Conservation (phyloP, 2,113 vertebrate species). For the Noturus placidus region DNA sequence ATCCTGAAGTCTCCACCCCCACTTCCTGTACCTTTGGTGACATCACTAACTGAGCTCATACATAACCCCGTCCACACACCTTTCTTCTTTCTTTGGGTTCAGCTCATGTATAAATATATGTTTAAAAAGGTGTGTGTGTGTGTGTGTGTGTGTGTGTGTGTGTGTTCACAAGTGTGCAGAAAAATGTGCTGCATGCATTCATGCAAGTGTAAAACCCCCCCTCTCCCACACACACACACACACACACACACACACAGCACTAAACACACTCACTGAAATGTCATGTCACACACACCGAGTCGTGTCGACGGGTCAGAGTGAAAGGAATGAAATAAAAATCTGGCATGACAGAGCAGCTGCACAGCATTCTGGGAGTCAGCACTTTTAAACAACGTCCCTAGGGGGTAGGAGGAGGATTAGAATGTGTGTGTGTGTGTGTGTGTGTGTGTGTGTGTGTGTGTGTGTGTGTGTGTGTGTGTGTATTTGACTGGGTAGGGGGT, state of each 20-base stretch:
- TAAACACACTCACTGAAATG: not conserved
- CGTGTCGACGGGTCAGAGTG: not conserved
- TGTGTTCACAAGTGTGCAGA: not conserved
- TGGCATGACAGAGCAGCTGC: not conserved
- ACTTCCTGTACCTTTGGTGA: not conserved
- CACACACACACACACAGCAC: not conserved
- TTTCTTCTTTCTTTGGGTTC: not conserved
- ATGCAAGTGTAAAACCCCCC: not conserved
- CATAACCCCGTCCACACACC: not conserved
- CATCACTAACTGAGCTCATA: not conserved
- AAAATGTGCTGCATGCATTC: not conserved
- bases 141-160: not conserved
- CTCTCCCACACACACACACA: not conserved
- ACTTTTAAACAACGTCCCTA: not conserved
- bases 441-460: constrained; percentile 10
- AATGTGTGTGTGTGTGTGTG: constrained; percentile 15
- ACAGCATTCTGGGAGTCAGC: not conserved
- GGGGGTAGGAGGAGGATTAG: not conserved
- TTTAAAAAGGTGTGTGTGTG: not conserved
- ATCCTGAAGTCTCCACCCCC: not conserved
- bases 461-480: not conserved
- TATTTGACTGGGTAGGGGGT: not conserved
- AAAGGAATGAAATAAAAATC: not conserved
- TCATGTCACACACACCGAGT: not conserved
- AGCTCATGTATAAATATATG: not conserved